Conservation (phyloP, 2,113 vertebrate genomes). For the Pelmatolapia mariae region DNA sequence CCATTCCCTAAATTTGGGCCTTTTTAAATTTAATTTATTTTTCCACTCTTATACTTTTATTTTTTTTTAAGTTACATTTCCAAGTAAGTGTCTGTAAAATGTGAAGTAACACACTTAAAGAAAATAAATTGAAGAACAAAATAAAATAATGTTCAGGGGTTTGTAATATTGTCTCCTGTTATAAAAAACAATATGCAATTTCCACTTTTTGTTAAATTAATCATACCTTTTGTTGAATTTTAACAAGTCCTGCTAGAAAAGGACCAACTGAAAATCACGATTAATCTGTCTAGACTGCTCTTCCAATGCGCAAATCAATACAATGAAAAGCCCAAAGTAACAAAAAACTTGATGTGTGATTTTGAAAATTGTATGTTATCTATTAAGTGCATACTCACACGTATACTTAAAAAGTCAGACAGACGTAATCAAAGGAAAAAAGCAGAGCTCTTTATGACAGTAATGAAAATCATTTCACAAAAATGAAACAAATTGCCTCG, state of each 20-base stretch:
- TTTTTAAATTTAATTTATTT: background rate
- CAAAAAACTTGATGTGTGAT: background rate
- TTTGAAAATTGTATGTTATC: background rate
- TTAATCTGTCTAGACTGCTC: background rate
- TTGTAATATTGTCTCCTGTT: background rate
- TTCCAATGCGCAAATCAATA: background rate
- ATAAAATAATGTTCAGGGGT: background rate
- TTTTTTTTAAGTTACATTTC: fast-evolving
- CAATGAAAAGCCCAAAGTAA: background rate
- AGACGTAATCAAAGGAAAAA: background rate
- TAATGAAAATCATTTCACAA: background rate
- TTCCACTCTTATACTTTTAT: background rate
- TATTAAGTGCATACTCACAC: background rate
- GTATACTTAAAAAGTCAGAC: background rate
- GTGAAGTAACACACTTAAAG: background rate
- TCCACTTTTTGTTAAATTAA: background rate
- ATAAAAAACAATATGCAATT: background rate
- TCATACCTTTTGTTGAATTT: background rate
- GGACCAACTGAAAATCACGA: background rate
- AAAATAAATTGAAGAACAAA: background rate
- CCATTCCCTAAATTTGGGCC: background rate
- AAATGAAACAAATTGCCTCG: background rate
- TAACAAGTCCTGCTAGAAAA: background rate
- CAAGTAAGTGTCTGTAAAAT: no score
- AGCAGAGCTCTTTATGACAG: background rate